Evolutionary conservation across 2,113 vertebrate species (phyloP).

Genomic region (Pseudonaja textilis): DNA sequence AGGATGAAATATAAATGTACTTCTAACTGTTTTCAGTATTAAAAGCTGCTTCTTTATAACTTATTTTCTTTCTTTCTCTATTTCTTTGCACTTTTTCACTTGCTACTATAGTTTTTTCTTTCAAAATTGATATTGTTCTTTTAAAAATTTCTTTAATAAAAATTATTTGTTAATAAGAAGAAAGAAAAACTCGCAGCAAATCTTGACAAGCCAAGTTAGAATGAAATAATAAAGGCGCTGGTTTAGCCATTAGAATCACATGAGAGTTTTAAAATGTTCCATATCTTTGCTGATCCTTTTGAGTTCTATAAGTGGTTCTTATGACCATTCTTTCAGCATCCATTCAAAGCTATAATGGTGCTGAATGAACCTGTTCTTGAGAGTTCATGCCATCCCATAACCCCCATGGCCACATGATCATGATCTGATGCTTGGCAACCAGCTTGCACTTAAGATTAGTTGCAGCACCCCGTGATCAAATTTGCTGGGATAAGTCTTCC

Average conservation of each 20-base stretch:
- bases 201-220: neutral
- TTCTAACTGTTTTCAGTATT: neutral
- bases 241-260: neutral
- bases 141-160: neutral
- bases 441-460: neutral
- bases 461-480: neutral
- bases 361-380: neutral
- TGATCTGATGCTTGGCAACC: neutral
- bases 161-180: neutral
- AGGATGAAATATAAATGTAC: neutral
- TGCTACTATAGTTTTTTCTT: neutral
- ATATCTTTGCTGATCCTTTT: neutral
- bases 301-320: neutral
- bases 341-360: neutral
- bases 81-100: neutral
- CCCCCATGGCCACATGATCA: neutral
- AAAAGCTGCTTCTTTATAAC: neutral
- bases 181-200: neutral
- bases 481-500: neutral
- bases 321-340: neutral
- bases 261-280: neutral
- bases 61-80: neutral
- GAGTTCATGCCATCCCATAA: neutral
- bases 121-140: neutral
- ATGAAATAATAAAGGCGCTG: neutral